phyloP scores from a whole-genome alignment of 2,113 vertebrate species.

The Lamprotornis superbus region DNA sequence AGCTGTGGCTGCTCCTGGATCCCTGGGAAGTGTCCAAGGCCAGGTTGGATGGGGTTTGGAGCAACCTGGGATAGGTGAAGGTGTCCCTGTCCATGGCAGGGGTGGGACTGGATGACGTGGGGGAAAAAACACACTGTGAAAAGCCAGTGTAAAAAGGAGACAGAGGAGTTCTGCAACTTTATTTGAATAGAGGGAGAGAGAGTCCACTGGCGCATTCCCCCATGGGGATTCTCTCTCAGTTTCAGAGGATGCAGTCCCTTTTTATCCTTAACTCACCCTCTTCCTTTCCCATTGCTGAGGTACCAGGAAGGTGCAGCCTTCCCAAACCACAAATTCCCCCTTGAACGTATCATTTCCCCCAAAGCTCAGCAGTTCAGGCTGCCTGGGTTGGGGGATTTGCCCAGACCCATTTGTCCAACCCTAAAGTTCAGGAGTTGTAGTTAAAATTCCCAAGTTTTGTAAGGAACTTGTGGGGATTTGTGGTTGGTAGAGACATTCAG shows the following conservation, averaged over 20 bases:
- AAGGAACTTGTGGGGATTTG: rapidly evolving
- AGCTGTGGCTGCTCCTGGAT: neutral
- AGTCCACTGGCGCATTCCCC: neutral
- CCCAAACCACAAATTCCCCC: neutral
- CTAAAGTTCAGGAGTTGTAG: rapidly evolving
- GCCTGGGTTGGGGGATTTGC: rapidly evolving
- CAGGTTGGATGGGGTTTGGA: rapidly evolving
- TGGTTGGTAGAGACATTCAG: neutral
- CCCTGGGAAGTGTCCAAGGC: neutral
- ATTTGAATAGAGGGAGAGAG: neutral
- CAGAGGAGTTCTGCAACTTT: neutral
- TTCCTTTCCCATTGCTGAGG: neutral
- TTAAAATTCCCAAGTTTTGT: too few species aligned
- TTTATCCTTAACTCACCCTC: neutral
- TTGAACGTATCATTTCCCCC: rapidly evolving
- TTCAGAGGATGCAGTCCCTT: neutral
- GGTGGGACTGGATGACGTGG: rapidly evolving
- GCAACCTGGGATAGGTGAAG: rapidly evolving
- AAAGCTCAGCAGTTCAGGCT: neutral
- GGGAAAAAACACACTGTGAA: neutral
- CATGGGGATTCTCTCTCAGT: rapidly evolving
- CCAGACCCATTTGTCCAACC: rapidly evolving
- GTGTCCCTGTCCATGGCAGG: too few species aligned
- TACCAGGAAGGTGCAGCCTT: neutral
- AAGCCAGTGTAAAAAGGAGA: neutral